A percentile compares a stretch with the other conserved stretches of the same genome.
Conservation (phyloP, 2,797 vertebrate species). For the Chromis chromis region DNA sequence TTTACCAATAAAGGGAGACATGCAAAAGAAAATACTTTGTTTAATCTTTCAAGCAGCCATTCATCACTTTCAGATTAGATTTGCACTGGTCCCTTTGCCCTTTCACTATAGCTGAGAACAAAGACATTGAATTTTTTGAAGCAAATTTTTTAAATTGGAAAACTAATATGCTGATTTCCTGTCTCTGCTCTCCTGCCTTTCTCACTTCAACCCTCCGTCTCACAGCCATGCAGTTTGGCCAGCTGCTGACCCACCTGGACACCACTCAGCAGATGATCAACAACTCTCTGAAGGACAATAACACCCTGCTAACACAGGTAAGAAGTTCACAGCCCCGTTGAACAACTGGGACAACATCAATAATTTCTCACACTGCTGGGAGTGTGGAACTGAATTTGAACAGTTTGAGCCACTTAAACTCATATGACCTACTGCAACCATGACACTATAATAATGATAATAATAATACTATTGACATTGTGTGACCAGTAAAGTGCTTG, state of each 20-base stretch:
- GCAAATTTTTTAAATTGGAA: not conserved
- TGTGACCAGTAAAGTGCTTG: no score
- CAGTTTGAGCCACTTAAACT: not conserved
- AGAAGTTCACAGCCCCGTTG: not conserved
- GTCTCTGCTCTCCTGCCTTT: not conserved
- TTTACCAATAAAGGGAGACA: constrained; percentile 22
- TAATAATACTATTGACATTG: no score
- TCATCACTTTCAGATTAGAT: constrained; percentile 25
- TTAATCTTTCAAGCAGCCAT: constrained; percentile 17
- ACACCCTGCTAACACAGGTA: constrained; percentile 90
- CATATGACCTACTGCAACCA: no score
- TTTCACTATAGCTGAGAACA: not conserved
- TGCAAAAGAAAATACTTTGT: constrained; percentile 21
- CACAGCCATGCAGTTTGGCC: constrained; percentile 94
- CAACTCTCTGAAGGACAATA: constrained; percentile 91
- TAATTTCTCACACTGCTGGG: not conserved
- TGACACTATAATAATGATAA: no score
- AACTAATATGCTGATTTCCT: not conserved
- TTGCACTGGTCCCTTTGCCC: not conserved
- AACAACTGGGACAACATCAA: not conserved
- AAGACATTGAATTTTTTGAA: not conserved
- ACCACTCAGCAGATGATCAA: constrained; percentile 95
- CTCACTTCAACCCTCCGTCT: not conserved
- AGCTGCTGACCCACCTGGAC: constrained; percentile 93
- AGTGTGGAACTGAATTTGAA: not conserved